Evolutionary conservation across 1,140 invertebrate species (phyloP).

Genomic region (Halotydeus destructor): DNA sequence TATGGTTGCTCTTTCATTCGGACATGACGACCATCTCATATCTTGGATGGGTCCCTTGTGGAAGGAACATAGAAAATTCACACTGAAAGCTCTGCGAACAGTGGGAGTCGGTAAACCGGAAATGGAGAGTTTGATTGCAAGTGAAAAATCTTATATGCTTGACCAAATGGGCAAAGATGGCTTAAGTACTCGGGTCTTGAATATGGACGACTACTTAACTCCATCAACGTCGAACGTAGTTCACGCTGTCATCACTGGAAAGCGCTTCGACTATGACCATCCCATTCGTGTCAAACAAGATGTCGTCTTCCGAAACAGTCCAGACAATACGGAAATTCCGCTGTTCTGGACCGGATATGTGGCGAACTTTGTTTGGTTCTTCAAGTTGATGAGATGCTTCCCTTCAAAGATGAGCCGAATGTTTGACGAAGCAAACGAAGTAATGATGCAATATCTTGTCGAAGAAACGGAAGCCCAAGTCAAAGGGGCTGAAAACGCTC

Average conservation of each 20-base stretch:
- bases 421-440: neutral
- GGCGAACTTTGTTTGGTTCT: no score
- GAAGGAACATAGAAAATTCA: constrained; percentile 57
- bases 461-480: neutral
- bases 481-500: constrained; percentile 15
- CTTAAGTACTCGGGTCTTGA: no score
- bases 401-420: constrained; percentile 34
- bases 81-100: constrained; percentile 42
- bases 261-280: constrained; percentile 32
- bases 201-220: constrained; percentile 12
- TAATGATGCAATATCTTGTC: constrained; percentile 7
- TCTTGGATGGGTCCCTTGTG: constrained; percentile 38
- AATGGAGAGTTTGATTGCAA: constrained; percentile 24
- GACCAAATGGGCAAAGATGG: constrained; percentile 3
- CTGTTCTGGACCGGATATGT: no score
- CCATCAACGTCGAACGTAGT: constrained; percentile 39
- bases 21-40: no score
- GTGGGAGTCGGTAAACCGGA: constrained; percentile 41
- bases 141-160: neutral
- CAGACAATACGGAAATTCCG: constrained; percentile 24
- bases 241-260: constrained; percentile 65
- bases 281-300: constrained; percentile 41
- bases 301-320: constrained; percentile 41
- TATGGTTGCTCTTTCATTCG: no score
- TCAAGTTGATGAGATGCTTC: constrained; percentile 36